Evolutionary conservation across 1,140 invertebrate genomes (phyloP).

Genomic region (Drosophila cardini): DNA sequence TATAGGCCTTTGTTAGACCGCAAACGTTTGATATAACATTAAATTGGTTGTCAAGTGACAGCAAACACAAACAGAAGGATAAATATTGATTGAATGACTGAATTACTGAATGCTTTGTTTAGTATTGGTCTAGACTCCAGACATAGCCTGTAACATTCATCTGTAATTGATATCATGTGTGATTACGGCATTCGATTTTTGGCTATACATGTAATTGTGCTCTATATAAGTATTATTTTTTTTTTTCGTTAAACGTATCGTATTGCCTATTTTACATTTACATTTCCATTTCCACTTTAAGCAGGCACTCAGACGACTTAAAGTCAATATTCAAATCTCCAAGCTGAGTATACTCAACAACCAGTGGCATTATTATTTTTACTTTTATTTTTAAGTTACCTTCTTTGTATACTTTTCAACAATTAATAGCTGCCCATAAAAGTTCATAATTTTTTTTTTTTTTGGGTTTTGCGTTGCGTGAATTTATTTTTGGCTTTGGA

Average conservation of each 20-base stretch:
- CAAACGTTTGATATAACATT: slow-evolving; percentile 46
- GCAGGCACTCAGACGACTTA: not conserved
- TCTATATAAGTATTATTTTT: slow-evolving; percentile 2
- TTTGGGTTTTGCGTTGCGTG: slow-evolving; percentile 3
- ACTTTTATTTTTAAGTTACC: not conserved
- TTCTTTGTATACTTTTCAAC: not conserved
- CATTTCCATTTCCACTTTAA: slow-evolving; percentile 34
- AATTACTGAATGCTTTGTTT: not conserved
- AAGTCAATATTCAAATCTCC: slow-evolving; percentile 34
- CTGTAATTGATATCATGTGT: slow-evolving; percentile 6
- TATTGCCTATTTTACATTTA: slow-evolving; percentile 40
- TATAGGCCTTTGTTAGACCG: not conserved
- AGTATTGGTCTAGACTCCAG: not conserved
- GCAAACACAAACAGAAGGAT: slow-evolving; percentile 59
- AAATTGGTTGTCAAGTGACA: slow-evolving; percentile 67
- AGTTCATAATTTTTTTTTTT: not conserved
- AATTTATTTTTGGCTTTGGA: slow-evolving; percentile 46
- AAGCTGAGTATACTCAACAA: slow-evolving; percentile 3
- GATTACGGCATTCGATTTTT: not conserved
- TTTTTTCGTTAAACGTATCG: slow-evolving; percentile 9
- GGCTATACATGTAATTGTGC: not conserved
- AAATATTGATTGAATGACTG: slow-evolving; percentile 55
- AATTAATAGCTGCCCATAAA: slow-evolving; percentile 16
- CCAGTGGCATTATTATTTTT: not conserved
- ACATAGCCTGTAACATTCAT: not conserved